Base-by-base conservation (phyloP, 2,797 vertebrate species). In the Darevskia nairensis region DNA sequence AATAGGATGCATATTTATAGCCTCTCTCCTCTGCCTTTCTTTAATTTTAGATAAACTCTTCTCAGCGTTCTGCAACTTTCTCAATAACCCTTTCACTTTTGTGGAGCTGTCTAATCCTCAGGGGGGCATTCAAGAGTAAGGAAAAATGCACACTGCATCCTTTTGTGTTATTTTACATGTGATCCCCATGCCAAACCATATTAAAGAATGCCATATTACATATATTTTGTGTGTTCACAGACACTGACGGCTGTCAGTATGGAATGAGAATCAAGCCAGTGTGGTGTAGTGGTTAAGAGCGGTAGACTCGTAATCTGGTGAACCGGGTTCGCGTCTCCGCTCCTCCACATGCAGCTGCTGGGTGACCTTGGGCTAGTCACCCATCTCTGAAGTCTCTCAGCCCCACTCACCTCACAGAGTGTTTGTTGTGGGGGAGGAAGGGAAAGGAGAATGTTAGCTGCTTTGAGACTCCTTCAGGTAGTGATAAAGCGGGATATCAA, bases 61-160 rank as follows among this genome's bases (percentile, higher is more conserved):
- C 55, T 44, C 44, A 71, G 64, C 11, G 3, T 5, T 55, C 25
- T 69, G n/a, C 21, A 55, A 39, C 75, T 46, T 69, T 79, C 32
- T 86, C 75, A 71, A 80, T 59, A 50, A 71, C 64, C n/a, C 23
- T 68, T 86, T 80, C 77, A 55, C 44, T 86, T 39, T 76, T 32
- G 39, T 79, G 35, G 11, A 55, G 29, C 41, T 55, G 4, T 55
- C 44, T 80, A 39, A 46, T 79, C 76, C 44, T 69, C 11, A 11
- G 17, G 21, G 55, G 64, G 85, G n/a, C 19, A 39, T 46, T 66
- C 19, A 66, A 13, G 39, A 50, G 41, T n/a, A 25, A 69, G n/a
- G 9, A 8, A 23, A 78, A 69, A 50, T 35, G 4, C 19, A 86
- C 64, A 69, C 29, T 69, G 72, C 29, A 69, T 76, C 11, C 44